Conservation (phyloP, 2,113 vertebrate species). For the Zosterops pallidus region DNA sequence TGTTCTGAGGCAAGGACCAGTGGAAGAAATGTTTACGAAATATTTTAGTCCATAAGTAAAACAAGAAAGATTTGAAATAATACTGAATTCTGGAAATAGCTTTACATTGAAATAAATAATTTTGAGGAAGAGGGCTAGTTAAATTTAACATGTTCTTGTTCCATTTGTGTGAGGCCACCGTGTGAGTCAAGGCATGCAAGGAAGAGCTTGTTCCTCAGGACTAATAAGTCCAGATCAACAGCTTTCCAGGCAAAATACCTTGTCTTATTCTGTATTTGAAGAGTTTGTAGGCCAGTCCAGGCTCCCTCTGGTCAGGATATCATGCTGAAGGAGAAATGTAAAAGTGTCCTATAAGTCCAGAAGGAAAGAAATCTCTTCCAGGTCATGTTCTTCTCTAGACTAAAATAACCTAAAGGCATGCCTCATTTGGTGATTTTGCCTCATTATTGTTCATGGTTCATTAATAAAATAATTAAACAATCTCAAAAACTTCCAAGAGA, state of each 20-base stretch:
- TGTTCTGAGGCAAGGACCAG: not conserved
- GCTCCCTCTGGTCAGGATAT: not conserved
- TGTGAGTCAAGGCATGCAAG: not conserved
- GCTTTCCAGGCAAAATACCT: not conserved
- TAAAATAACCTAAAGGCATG: not conserved
- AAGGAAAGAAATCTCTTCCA: not conserved
- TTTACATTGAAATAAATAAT: not conserved
- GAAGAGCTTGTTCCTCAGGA: not conserved
- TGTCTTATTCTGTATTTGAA: not conserved
- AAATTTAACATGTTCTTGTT: not conserved
- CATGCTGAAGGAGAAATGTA: not conserved
- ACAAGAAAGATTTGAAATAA: not conserved
- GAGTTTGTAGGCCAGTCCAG: not conserved
- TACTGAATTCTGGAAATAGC: not conserved
- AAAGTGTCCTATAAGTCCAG: not conserved
- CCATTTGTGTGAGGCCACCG: not conserved
- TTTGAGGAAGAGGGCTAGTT: not conserved
- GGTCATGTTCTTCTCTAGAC: not conserved
- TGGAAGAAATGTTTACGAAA: not conserved
- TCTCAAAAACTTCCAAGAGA: not conserved
- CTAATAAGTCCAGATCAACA: not conserved
- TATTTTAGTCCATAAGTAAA: not conserved
- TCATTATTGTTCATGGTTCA: not conserved
- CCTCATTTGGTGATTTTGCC: not conserved
- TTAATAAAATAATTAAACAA: not conserved